Conservation (phyloP, 2,797 vertebrate genomes). For the Macropodus opercularis region DNA sequence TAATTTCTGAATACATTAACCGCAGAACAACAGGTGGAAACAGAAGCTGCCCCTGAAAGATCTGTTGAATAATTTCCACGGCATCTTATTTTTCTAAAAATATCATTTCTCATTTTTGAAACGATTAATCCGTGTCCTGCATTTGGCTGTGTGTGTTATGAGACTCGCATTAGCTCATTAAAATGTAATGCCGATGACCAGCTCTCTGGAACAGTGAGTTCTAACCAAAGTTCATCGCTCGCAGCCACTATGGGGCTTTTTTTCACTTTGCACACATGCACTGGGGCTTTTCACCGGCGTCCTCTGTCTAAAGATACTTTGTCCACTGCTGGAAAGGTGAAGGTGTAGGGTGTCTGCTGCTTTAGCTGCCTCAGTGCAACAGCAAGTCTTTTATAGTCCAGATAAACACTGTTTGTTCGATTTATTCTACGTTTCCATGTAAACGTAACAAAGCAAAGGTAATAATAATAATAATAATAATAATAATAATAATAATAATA, state of each 20-base stretch:
- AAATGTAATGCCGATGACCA: slow-evolving; percentile 88
- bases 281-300: slow-evolving; percentile 44
- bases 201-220: slow-evolving; percentile 88
- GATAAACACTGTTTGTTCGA: slow-evolving; percentile 15
- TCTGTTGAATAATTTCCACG: slow-evolving; percentile 83
- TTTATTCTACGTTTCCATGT: not conserved
- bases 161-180: slow-evolving; percentile 90
- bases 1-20: not conserved
- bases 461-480: not conserved
- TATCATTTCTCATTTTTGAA: slow-evolving; percentile 68
- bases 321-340: slow-evolving; percentile 64
- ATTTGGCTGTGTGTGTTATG: slow-evolving; percentile 83
- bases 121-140: slow-evolving; percentile 70
- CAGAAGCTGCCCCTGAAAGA: slow-evolving; percentile 48
- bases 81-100: slow-evolving; percentile 84
- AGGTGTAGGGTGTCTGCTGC: slow-evolving; percentile 60
- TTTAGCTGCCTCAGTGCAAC: slow-evolving; percentile 38
- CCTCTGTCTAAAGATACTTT: slow-evolving; percentile 67
- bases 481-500: slow-evolving; percentile 1
- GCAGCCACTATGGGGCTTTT: slow-evolving; percentile 63
- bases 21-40: slow-evolving; percentile 37
- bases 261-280: slow-evolving; percentile 64
- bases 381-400: slow-evolving; percentile 50
- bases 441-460: too few species aligned
- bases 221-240: slow-evolving; percentile 89